Base-by-base conservation (phyloP, 2,888 invertebrate species). In the Hanleya hanleyi region DNA sequence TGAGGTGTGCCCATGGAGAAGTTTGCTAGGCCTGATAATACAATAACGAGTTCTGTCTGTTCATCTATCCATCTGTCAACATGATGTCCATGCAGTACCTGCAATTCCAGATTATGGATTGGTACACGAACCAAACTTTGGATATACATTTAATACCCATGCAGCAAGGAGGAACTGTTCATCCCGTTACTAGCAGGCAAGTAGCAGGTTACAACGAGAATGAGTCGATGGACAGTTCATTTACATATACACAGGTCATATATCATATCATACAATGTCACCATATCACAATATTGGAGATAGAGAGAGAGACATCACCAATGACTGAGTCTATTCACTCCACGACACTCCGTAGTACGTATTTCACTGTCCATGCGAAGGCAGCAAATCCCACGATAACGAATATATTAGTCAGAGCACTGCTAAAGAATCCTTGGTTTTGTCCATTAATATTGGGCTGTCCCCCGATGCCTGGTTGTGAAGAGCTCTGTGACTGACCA, bases 321-420 rank as follows among this genome's bases (percentile, higher is more conserved):
- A 41, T 12, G 9, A 41, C 41, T 41, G 41, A n/a, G 47, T 22
- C 29, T 7, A 36, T 35, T 71, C 76, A 86, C 70, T 88, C 88
- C 32, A 87, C 84, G 32, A 87, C 77, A 74, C 83, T 87, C 67
- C 81, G 77, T 37, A 89, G 78, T 81, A 98, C 96, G 92, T 96
- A 96, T 93, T 96, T 97, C 76, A 98, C 97, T 89, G 95, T 95
- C 88, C 95, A 96, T 65, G 96, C 97, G 91, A 98, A 97, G 81
- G 95, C 95, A 81, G 96, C 96, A 91, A 97, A 96, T 79, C 97
- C 96, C 81, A 97, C 93, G 76, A 97, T 93, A 83, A 97, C 96
- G 91, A 95, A 94, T 83, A 97, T 92, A 92, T 97, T 97, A 81
- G 96, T 95, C 86, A 97, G 91, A 81, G 96, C 94, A 84, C 95